Percentiles rank a stretch among this genome's conserved stretches.
Evolutionary conservation across 2,797 vertebrate genomes (phyloP).

Genomic region (Semaprochilodus insignis): DNA sequence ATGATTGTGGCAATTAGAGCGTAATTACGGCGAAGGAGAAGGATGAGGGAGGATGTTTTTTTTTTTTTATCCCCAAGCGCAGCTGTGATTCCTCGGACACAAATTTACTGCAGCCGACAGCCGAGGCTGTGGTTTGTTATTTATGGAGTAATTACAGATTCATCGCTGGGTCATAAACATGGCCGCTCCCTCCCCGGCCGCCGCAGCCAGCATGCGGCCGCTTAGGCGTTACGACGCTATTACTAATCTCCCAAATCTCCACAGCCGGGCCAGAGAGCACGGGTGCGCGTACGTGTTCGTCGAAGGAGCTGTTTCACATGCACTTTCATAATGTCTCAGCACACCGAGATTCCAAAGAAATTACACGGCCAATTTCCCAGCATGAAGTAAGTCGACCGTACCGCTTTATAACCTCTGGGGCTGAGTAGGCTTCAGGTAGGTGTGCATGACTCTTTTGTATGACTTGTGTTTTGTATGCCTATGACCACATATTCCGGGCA

Average conservation of each 20-base stretch:
- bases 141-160: constrained; percentile 61
- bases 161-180: constrained; percentile 52
- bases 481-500: constrained; percentile 51
- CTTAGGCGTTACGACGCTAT: constrained; percentile 37
- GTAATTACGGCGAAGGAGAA: constrained; percentile 23
- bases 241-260: constrained; percentile 46
- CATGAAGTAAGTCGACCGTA: constrained; percentile 25
- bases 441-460: constrained; percentile 10
- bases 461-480: neutral
- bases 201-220: constrained; percentile 26
- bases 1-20: constrained; percentile 9
- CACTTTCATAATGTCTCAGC: constrained; percentile 38
- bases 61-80: constrained; percentile 11
- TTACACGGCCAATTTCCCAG: constrained; percentile 32
- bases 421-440: constrained; percentile 32
- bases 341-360: constrained; percentile 47
- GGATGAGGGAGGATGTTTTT: neutral
- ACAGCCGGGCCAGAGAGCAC: constrained; percentile 29
- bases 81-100: constrained; percentile 35
- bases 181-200: constrained; percentile 21
- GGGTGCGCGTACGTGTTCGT: constrained; percentile 8
- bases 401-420: constrained; percentile 41
- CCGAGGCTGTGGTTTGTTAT: constrained; percentile 44
- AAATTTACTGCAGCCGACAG: constrained; percentile 38
- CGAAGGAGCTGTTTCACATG: constrained; percentile 1